Conservation (phyloP, 92 coral and sea anemone genomes). For the Porites lobata region DNA sequence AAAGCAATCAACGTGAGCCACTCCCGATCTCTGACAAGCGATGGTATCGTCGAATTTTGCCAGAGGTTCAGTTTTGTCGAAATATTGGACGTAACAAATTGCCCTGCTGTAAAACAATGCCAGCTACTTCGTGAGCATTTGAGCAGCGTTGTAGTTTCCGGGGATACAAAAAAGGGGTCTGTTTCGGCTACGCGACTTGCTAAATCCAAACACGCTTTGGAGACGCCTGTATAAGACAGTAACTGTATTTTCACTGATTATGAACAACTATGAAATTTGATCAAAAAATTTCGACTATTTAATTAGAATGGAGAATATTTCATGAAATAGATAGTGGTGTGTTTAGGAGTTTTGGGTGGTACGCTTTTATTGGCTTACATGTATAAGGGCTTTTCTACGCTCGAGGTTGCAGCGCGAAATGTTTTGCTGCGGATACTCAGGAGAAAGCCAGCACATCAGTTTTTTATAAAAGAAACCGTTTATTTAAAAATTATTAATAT, state of each 20-base stretch:
- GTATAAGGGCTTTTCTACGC: too few relatives aligned
- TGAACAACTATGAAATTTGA: too few relatives aligned
- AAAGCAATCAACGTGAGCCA: conserved; percentile 62
- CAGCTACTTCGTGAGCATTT: conserved; percentile 10
- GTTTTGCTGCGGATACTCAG: too few relatives aligned
- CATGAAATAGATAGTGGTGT: too few relatives aligned
- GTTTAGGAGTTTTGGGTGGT: too few relatives aligned
- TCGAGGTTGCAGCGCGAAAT: too few relatives aligned
- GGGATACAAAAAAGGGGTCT: conserved; percentile 63
- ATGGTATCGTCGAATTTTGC: conserved; percentile 52
- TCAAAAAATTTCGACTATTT: too few relatives aligned
- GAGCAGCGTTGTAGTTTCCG: neutral
- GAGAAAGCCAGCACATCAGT: too few relatives aligned
- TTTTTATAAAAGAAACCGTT: too few relatives aligned
- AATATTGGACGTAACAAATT: conserved; percentile 66
- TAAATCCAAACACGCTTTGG: conserved; percentile 76
- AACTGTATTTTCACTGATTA: neutral
- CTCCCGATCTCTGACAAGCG: conserved; percentile 55
- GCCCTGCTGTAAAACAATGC: conserved; percentile 26
- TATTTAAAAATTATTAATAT: too few relatives aligned
- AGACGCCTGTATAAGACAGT: conserved; percentile 75
- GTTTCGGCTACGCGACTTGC: conserved; percentile 78
- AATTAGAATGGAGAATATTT: too few relatives aligned
- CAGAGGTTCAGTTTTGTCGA: conserved; percentile 34
- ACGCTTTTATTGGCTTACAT: too few relatives aligned